Evolutionary conservation across 2,888 invertebrate species (phyloP).

Genomic region (Matsumyia berberina): DNA sequence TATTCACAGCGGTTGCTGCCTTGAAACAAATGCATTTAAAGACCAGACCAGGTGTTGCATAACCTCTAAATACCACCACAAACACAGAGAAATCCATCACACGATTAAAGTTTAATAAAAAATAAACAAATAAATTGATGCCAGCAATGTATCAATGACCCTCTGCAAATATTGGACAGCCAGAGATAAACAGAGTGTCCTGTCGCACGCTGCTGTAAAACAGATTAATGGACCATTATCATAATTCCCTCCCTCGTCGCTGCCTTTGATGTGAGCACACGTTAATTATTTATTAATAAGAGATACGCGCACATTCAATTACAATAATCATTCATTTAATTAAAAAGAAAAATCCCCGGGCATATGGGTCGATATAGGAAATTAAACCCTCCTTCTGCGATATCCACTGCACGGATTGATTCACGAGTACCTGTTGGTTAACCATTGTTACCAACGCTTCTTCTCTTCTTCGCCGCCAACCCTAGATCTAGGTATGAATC

Average conservation of each 20-base stretch:
- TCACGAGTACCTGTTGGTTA: constrained; percentile 58
- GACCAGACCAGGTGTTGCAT: too few species aligned
- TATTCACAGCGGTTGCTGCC: too few species aligned
- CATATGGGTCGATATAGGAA: constrained; percentile 63
- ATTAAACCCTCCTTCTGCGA: constrained; percentile 35
- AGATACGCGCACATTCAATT: constrained; percentile 60
- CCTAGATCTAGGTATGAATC: constrained; percentile 18
- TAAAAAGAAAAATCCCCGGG: constrained; percentile 49
- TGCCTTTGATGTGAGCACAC: constrained; percentile 24
- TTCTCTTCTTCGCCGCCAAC: background rate
- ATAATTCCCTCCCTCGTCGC: constrained; percentile 30
- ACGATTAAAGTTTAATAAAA: constrained; percentile 16
- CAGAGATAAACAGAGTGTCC: constrained; percentile 13
- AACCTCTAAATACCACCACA: too few species aligned
- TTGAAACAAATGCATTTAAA: too few species aligned
- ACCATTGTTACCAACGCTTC: background rate
- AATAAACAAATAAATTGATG: constrained; percentile 30
- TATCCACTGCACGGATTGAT: constrained; percentile 7
- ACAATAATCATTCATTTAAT: constrained; percentile 70
- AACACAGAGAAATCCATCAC: too few species aligned
- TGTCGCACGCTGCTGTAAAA: constrained; percentile 30
- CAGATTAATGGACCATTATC: constrained; percentile 58
- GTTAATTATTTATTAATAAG: constrained; percentile 69
- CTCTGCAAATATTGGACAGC: constrained; percentile 34
- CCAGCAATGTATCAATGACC: constrained; percentile 30